A percentile compares a stretch with the other conserved stretches of the same genome.
phyloP scores from a whole-genome alignment of 2,113 vertebrate species.

The Zosterops hypoxanthus region DNA sequence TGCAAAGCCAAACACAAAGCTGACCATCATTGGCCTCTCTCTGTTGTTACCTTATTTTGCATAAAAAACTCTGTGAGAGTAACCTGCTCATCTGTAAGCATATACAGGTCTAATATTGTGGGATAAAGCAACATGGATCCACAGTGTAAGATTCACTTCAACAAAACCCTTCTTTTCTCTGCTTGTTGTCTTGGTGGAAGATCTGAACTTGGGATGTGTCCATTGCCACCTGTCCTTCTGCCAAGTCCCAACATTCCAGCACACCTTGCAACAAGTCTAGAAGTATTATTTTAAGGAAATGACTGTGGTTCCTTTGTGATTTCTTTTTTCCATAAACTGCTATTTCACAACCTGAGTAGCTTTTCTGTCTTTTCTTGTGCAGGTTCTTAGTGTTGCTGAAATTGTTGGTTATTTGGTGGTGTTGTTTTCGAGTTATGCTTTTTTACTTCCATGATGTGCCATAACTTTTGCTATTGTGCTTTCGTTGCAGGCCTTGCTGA shows the following conservation, averaged over 20 bases:
- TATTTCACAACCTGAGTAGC: background rate
- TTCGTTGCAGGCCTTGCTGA: slow-evolving; percentile 87
- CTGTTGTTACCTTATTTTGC: background rate
- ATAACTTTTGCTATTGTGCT: background rate
- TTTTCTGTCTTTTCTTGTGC: background rate
- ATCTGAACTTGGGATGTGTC: background rate
- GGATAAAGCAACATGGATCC: background rate
- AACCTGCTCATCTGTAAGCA: background rate
- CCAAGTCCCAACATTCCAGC: slow-evolving; percentile 15
- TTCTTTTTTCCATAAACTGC: background rate
- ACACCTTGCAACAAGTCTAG: slow-evolving; percentile 37
- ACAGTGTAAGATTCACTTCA: background rate
- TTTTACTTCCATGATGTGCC: background rate
- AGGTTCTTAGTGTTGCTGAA: background rate
- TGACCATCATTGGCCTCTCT: background rate
- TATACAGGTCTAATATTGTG: background rate
- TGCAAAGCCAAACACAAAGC: background rate
- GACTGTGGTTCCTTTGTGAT: background rate
- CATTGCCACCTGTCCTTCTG: background rate
- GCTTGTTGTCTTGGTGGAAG: background rate
- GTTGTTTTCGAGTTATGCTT: background rate
- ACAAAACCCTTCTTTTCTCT: background rate
- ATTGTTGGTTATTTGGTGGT: background rate
- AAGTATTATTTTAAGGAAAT: slow-evolving; percentile 39
- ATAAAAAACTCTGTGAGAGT: background rate